Conservation (phyloP, 2,797 vertebrate genomes). For the Odontamblyopus lacepedii region DNA sequence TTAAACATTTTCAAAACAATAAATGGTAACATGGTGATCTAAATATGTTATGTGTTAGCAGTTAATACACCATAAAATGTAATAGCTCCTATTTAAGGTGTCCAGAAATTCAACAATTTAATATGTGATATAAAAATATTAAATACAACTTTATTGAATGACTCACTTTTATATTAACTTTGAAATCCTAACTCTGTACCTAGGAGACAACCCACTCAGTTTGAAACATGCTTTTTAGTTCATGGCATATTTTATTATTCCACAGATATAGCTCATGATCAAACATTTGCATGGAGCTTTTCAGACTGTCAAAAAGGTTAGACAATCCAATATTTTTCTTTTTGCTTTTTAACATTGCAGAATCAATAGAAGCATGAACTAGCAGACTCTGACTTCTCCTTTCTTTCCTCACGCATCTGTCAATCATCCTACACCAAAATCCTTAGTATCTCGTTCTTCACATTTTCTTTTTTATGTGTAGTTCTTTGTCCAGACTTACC, state of each 20-base stretch:
- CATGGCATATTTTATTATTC: neutral
- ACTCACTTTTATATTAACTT: neutral
- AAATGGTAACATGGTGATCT: no score
- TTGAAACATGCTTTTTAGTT: no score
- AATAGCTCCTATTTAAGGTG: no score
- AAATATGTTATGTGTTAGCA: no score
- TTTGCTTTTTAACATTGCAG: neutral
- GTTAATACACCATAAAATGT: no score
- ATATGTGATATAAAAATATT: neutral
- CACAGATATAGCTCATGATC: no score
- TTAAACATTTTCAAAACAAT: no score
- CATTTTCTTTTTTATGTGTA: neutral
- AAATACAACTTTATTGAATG: neutral
- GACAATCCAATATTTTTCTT: neutral
- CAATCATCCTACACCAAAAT: neutral
- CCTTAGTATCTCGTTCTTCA: neutral
- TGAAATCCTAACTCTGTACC: neutral
- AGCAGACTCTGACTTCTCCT: neutral
- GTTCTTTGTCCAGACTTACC: constrained; percentile 1
- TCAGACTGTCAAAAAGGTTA: neutral
- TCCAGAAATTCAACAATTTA: no score
- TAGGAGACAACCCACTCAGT: no score
- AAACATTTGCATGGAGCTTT: no score
- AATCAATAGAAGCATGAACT: constrained; percentile 2
- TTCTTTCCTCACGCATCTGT: neutral